phyloP scores from a whole-genome alignment of 2,888 invertebrate species.

The Microdon myrmicae region DNA sequence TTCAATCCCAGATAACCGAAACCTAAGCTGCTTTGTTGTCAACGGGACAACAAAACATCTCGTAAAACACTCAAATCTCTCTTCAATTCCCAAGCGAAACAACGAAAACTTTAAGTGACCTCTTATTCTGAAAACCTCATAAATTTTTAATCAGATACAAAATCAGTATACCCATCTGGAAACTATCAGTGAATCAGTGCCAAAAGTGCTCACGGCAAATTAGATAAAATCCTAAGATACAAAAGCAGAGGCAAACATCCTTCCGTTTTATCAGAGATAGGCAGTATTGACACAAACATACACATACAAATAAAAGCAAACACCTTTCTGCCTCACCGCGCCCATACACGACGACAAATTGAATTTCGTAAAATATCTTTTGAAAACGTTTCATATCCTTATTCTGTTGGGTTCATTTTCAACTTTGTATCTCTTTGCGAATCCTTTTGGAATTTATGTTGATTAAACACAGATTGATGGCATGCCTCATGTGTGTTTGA shows the following conservation, averaged over 20 bases:
- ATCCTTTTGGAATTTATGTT: conserved; percentile 44
- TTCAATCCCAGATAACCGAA: conserved; percentile 5
- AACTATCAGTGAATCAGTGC: conserved; percentile 5
- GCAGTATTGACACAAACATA: too few relatives aligned
- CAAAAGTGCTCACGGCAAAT: conserved; percentile 39
- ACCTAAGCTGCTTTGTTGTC: conserved; percentile 5
- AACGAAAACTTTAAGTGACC: neutral
- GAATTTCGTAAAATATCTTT: conserved; percentile 35
- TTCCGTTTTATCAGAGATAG: conserved; percentile 11
- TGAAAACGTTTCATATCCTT: conserved; percentile 18
- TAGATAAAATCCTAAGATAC: conserved; percentile 49
- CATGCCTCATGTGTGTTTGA: conserved; percentile 1
- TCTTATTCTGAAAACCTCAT: too few relatives aligned
- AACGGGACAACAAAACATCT: conserved; percentile 1
- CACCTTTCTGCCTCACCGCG: conserved; percentile 4
- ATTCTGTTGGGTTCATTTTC: neutral
- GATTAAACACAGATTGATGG: conserved; percentile 49
- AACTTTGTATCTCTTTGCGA: neutral
- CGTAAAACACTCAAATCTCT: conserved; percentile 14
- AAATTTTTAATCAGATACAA: conserved; percentile 12
- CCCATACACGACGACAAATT: conserved; percentile 21
- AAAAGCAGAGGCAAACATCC: conserved; percentile 29
- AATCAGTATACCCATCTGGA: conserved; percentile 4
- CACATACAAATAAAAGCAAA: too few relatives aligned
- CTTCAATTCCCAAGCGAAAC: neutral